A percentile compares a stretch with the other conserved stretches of the same genome.
Conservation (phyloP, 2,113 vertebrate species). For the Neomonachus schauinslandi region DNA sequence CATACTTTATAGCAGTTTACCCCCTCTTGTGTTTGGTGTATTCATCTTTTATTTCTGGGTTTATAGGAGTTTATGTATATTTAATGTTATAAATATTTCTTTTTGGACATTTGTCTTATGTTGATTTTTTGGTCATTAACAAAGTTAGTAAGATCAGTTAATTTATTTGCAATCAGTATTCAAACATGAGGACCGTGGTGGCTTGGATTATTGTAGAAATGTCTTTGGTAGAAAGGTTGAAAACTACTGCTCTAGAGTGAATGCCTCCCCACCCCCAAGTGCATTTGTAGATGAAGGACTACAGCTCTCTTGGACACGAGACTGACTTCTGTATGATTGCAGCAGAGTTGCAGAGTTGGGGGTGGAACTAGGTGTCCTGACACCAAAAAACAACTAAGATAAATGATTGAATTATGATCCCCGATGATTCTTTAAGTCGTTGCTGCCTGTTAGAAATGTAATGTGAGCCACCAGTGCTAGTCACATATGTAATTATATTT, state of each 20-base stretch:
- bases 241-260: background rate
- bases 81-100: background rate
- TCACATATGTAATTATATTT: background rate
- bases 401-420: background rate
- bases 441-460: background rate
- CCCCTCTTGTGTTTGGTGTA: background rate
- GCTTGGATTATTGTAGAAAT: background rate
- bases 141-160: background rate
- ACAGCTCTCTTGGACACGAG: background rate
- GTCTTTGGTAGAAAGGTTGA: background rate
- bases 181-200: background rate
- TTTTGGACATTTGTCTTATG: background rate
- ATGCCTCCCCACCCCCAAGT: no score
- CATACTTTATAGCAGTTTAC: background rate
- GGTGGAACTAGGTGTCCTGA: background rate
- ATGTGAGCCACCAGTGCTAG: background rate
- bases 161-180: background rate
- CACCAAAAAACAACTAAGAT: background rate
- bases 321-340: background rate
- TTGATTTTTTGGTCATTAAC: background rate
- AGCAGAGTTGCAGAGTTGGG: background rate
- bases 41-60: background rate
- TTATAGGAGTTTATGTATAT: background rate
- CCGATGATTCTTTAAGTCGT: background rate
- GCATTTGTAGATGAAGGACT: background rate